Conservation (phyloP, 2,888 invertebrate species). For the Lamellibrachia satsuma region DNA sequence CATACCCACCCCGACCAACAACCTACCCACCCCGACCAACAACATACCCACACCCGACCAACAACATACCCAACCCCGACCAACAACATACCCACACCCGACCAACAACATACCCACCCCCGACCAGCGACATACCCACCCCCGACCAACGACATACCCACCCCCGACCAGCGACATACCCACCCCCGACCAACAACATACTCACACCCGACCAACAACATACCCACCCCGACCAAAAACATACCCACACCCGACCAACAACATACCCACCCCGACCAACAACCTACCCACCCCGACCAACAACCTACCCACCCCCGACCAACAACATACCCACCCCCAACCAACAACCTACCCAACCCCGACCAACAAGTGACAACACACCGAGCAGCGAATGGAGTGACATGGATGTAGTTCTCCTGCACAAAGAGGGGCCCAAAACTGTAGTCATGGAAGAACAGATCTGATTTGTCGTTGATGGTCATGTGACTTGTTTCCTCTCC, state of each 20-base stretch:
- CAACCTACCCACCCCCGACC: not conserved
- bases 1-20: too few species aligned
- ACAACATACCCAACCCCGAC: too few species aligned
- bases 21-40: too few species aligned
- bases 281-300: not conserved
- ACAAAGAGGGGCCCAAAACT: constrained; percentile 95
- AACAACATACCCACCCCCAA: too few species aligned
- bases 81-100: not conserved
- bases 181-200: not conserved
- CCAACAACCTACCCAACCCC: not conserved
- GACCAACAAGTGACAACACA: constrained; percentile 58
- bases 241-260: not conserved
- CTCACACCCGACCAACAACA: not conserved
- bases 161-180: too few species aligned
- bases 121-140: too few species aligned
- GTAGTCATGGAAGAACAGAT: constrained; percentile 97
- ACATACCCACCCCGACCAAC: too few species aligned
- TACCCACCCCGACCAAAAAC: not conserved
- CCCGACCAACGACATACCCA: too few species aligned
- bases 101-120: too few species aligned
- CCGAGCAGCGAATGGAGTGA: constrained; percentile 80
- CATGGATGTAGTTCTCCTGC: constrained; percentile 93
- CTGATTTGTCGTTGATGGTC: constrained; percentile 77
- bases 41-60: not conserved
- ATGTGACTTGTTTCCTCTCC: constrained; percentile 60